Conservation (phyloP, 2,113 vertebrate genomes). For the Chaenogobius annularis region DNA sequence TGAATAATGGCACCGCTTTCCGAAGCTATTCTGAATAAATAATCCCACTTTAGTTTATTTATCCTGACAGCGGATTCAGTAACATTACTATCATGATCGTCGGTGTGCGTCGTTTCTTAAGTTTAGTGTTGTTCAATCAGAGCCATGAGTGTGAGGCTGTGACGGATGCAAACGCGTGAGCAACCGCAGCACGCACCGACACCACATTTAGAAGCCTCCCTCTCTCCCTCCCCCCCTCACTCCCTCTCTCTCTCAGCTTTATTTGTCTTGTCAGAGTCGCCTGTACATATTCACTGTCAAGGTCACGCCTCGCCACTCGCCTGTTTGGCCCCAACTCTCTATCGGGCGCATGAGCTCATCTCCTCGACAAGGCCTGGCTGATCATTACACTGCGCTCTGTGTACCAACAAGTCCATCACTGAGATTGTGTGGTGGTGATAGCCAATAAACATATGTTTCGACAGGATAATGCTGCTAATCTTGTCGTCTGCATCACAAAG, state of each 20-base stretch:
- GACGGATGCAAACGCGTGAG: slow-evolving; percentile 56
- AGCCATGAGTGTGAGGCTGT: slow-evolving; percentile 54
- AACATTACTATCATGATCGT: no score
- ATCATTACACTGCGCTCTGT: slow-evolving; percentile 60
- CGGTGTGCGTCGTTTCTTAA: slow-evolving; percentile 6
- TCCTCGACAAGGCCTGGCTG: slow-evolving; percentile 42
- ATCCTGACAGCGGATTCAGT: neutral
- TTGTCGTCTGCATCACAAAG: no score
- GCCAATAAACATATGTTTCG: neutral
- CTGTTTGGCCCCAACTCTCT: slow-evolving; percentile 47
- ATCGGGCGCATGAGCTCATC: slow-evolving; percentile 29
- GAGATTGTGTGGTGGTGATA: slow-evolving; percentile 37
- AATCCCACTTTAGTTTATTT: no score
- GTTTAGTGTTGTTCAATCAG: slow-evolving; percentile 58
- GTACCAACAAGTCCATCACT: slow-evolving; percentile 41
- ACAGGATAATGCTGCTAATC: no score
- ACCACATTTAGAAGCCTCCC: no score
- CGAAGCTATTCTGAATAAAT: no score
- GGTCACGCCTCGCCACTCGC: slow-evolving; percentile 60
- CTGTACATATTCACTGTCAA: slow-evolving; percentile 56
- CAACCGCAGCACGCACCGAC: slow-evolving; percentile 24
- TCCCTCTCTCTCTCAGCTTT: slow-evolving; percentile 53
- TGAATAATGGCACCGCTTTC: no score
- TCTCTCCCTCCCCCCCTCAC: slow-evolving; percentile 18
- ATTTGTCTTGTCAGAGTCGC: slow-evolving; percentile 69